Evolutionary conservation across 2,113 vertebrate species (phyloP).

Genomic region (Notarius quadriscutis): DNA sequence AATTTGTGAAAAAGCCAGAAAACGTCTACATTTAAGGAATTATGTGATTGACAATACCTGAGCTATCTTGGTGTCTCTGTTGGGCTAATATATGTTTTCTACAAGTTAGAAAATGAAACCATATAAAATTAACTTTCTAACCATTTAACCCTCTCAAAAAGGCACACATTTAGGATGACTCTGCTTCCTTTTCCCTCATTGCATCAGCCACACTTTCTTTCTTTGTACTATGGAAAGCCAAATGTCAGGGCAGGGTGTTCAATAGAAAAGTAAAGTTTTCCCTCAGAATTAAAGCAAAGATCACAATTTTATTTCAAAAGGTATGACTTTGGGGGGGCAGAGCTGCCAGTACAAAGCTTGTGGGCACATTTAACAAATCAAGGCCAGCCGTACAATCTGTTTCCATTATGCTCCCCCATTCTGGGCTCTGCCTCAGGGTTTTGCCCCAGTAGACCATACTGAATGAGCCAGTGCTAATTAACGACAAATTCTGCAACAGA

Average conservation of each 20-base stretch:
- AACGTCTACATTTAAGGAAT: too few species aligned
- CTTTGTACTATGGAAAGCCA: not conserved
- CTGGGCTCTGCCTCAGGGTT: slow-evolving; percentile 35
- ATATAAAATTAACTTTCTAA: not conserved
- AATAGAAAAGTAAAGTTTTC: not conserved
- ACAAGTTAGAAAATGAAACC: not conserved
- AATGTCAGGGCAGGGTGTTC: not conserved
- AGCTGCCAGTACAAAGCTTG: slow-evolving; percentile 20
- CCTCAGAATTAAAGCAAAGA: not conserved
- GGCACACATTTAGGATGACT: not conserved
- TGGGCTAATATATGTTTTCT: not conserved
- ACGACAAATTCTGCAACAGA: slow-evolving; percentile 22
- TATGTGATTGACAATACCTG: too few species aligned
- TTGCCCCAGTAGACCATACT: slow-evolving; percentile 8
- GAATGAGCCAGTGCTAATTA: slow-evolving; percentile 43
- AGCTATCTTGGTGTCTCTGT: too few species aligned
- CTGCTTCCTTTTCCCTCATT: not conserved
- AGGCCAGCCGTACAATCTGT: not conserved
- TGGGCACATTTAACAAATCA: slow-evolving; percentile 24
- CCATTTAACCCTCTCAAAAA: not conserved
- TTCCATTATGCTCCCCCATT: slow-evolving; percentile 25
- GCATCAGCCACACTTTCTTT: too few species aligned
- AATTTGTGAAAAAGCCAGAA: too few species aligned
- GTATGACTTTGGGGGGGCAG: not conserved
- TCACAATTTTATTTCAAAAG: not conserved